Base-by-base conservation (phyloP, 2,797 vertebrate species). In the Myripristis jacobus region DNA sequence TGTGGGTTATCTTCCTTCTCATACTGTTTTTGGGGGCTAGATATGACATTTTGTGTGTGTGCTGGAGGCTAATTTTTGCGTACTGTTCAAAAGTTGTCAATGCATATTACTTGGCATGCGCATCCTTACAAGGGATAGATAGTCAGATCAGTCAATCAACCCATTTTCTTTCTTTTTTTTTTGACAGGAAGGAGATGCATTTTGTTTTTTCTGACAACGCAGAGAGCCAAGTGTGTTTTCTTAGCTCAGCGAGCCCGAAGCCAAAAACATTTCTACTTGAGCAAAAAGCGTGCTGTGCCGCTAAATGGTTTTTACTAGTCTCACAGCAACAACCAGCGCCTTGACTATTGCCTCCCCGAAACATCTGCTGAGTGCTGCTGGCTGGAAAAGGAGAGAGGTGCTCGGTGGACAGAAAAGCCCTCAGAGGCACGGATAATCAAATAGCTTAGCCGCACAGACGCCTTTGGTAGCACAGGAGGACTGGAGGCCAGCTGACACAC, bases 351-450 rank as follows among this genome's bases (percentile, higher is more conserved):
- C 68, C 69, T 52, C 52, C 44, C 22, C 0, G 25, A 77, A 75
- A 80, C 75, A 85, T 85, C 83, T 85, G 82, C 68, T 75, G 68
- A 60, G 47, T 2, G 31, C 78, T 60, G 72, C 44, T 19, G 80
- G 77, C 75, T 9, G 60, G 10, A 52, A 70, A 18, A 6, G 5
- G 6, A 55, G 51, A 72, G 52, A 54, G 41, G 31, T 31, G 55
- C 50, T 78, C 63, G 41, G 67, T 41, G 36, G 46, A 62, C 54
- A 47, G 36, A 46, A 27, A 51, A 62, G 66, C 70, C 59, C 41
- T 19, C n/a, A 9, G 59, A 59, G 56, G 24, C 43, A 44, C 27
- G 1, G 44, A 5, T 44, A 69, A 72, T 66, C 75, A 79, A 71
- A 73, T 25, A 36, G 27, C 18, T 69, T 22, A 10, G 62, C 77